Evolutionary conservation across 1,140 invertebrate species (phyloP).

Genomic region (Sipha flava): DNA sequence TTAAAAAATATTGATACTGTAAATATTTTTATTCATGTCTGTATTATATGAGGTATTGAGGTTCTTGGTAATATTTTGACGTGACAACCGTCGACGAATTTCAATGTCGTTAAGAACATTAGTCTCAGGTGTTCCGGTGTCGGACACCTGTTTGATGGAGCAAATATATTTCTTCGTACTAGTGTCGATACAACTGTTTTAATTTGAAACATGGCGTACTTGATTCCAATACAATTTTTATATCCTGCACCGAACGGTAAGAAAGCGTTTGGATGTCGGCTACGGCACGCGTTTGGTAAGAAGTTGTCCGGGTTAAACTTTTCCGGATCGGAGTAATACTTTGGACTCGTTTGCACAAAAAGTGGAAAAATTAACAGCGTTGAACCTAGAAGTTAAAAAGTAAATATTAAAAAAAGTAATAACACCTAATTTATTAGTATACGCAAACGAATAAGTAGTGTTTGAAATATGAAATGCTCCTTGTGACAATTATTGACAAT

Average conservation of each 20-base stretch:
- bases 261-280: constrained; percentile 46
- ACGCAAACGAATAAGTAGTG: no score
- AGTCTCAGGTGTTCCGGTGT: neutral
- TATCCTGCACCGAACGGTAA: constrained; percentile 55
- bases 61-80: constrained; percentile 1
- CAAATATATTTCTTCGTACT: constrained; percentile 39
- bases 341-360: constrained; percentile 49
- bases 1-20: no score
- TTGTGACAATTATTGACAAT: no score
- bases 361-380: neutral
- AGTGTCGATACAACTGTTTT: constrained; percentile 47
- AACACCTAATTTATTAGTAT: no score
- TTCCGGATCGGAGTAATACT: constrained; percentile 46
- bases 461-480: no score
- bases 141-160: constrained; percentile 13
- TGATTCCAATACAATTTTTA: constrained; percentile 51
- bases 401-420: neutral
- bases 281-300: constrained; percentile 50
- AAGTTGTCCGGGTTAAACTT: constrained; percentile 45
- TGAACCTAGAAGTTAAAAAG: neutral
- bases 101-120: neutral
- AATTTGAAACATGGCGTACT: constrained; percentile 46
- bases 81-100: constrained; percentile 1
- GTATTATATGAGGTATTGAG: no score
- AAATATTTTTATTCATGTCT: no score